Evolutionary conservation across 2,888 invertebrate genomes (phyloP), one percentile per base, ranked within the genome.

Genomic region (Clanis bilineata): DNA sequence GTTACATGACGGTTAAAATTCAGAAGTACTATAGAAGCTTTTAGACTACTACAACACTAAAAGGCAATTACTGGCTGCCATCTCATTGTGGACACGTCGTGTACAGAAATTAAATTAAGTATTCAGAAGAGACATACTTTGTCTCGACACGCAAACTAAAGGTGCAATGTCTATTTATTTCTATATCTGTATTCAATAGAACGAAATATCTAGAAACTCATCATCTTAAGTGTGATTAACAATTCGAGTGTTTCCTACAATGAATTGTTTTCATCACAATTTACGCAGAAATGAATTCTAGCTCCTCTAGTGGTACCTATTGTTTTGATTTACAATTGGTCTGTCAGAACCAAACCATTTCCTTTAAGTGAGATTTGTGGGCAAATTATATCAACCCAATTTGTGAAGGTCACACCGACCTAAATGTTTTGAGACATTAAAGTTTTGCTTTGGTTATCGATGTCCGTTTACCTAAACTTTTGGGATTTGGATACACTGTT

Each of bases 381-480:
- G 12, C 4, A 15, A 32, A 18, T 51, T 15, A 28, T n/a, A n/a
- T 3, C 3, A 51, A 10, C 32, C 18, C 10, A 18, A 51, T 51
- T 25, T 45, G 4, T 51, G 10, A 51, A 51, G 51, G 51, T 15
- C 32, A 18, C 4, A 28, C 18, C 32, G 51, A 51, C 51, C 51
- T 28, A 32, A 32, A 51, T 23, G 15, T 51, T 51, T 47, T 28
- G 32, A 18, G 51, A 32, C 32, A 18, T 44, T 41, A 1, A 22
- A 51, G 9, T 28, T 45, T 18, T 5, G n/a, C 25, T 21, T 32
- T 21, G 51, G 10, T 51, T 32, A 51, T 51, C 32, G 32, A 51
- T 51, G 32, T 32, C 32, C 51, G 51, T 51, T 51, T 51, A 51
- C 32, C 18, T 32, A 18, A 51, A 51, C 18, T 51, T 51, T 1